Conservation (phyloP, 2,113 vertebrate species). For the Globicephala melas region DNA sequence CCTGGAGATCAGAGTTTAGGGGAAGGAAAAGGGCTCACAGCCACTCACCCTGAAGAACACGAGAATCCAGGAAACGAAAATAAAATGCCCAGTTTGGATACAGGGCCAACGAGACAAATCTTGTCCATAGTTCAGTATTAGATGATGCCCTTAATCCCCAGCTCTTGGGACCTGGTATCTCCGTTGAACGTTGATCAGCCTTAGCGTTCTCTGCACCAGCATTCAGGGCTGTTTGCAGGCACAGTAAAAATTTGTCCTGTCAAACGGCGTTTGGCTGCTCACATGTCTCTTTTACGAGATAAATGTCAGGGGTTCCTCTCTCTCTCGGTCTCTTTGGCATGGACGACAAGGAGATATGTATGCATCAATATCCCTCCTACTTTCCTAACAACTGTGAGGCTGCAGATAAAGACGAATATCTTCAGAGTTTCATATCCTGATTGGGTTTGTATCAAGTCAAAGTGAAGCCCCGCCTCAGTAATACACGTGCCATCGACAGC, state of each 20-base stretch:
- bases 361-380: not conserved
- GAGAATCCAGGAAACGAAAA: conserved; percentile 49
- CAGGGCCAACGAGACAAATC: not conserved
- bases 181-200: not conserved
- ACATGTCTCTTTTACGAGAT: conserved; percentile 60
- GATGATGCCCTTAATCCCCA: conserved; percentile 21
- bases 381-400: conserved; percentile 16
- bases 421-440: conserved; percentile 17
- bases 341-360: not conserved
- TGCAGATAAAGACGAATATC: conserved; percentile 6
- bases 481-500: not conserved
- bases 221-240: conserved; percentile 6
- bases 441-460: conserved; percentile 39
- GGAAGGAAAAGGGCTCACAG: conserved; percentile 2
- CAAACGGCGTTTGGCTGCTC: conserved; percentile 37
- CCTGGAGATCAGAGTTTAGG: conserved; percentile 6
- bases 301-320: not conserved
- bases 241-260: conserved; percentile 62
- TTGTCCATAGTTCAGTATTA: not conserved
- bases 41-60: not conserved
- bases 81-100: conserved; percentile 9
- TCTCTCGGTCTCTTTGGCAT: not conserved
- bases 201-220: not conserved
- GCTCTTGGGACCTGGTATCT: not conserved
- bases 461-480: not conserved